phyloP scores from a whole-genome alignment of 2,888 invertebrate genomes.

The Netelia fuscicornis region DNA sequence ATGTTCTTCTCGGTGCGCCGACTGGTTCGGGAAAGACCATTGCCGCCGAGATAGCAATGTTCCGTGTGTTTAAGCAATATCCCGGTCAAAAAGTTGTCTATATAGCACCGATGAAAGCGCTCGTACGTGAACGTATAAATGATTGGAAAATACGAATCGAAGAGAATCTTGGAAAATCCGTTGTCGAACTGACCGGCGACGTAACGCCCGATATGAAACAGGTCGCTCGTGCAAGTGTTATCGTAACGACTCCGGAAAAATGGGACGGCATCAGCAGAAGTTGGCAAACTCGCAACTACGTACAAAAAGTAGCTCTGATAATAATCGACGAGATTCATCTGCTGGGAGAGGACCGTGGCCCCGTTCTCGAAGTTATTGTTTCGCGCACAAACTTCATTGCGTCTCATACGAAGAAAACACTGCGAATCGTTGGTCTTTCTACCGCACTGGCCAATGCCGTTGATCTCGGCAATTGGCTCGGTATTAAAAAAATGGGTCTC shows the following conservation, averaged over 20 bases:
- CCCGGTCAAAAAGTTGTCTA: slow-evolving; percentile 96
- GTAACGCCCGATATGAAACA: slow-evolving; percentile 94
- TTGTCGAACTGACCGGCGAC: slow-evolving; percentile 98
- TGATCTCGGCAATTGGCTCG: slow-evolving; percentile 98
- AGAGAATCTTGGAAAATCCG: slow-evolving; percentile 90
- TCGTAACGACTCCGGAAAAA: slow-evolving; percentile 99
- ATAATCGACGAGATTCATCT: slow-evolving; percentile 99
- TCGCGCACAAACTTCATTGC: slow-evolving; percentile 98
- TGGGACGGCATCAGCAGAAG: slow-evolving; percentile 99
- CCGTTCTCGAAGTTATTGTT: slow-evolving; percentile 98
- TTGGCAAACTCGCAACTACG: slow-evolving; percentile 98
- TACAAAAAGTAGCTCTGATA: slow-evolving; percentile 95
- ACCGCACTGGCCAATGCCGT: slow-evolving; percentile 99
- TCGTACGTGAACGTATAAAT: slow-evolving; percentile 97
- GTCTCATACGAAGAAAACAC: slow-evolving; percentile 92
- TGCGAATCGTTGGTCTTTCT: slow-evolving; percentile 97
- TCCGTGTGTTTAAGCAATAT: slow-evolving; percentile 93
- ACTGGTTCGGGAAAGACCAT: slow-evolving; percentile 99
- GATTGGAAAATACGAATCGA: slow-evolving; percentile 96
- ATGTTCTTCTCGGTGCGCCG: slow-evolving; percentile 97
- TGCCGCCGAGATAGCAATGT: slow-evolving; percentile 98
- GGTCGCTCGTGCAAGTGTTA: slow-evolving; percentile 94
- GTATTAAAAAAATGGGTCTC: slow-evolving; percentile 93
- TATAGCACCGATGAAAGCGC: slow-evolving; percentile 98
- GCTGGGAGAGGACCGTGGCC: slow-evolving; percentile 95